phyloP scores from a whole-genome alignment of 2,888 invertebrate genomes.

The Saturnia japonica region DNA sequence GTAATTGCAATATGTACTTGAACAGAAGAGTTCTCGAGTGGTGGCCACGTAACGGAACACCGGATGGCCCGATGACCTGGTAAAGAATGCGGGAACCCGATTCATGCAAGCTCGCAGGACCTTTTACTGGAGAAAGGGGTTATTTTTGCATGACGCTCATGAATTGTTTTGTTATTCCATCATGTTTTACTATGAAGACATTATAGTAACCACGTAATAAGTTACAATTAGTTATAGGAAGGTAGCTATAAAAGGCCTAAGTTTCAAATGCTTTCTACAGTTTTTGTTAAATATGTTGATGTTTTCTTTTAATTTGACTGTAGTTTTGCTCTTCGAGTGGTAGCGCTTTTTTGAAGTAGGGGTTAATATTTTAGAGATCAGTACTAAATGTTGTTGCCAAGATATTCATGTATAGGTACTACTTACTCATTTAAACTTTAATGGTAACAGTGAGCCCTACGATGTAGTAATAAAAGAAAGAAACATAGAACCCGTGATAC shows the following conservation, averaged over 20 bases:
- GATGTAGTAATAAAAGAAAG: constrained; percentile 13
- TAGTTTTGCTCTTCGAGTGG: too few species aligned
- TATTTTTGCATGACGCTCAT: not conserved
- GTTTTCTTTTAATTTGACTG: too few species aligned
- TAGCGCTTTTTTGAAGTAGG: too few species aligned
- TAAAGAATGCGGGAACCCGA: too few species aligned
- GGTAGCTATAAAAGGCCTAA: not conserved
- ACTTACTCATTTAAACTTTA: not conserved
- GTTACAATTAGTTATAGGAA: not conserved
- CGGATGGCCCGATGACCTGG: too few species aligned
- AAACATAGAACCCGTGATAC: constrained; percentile 40
- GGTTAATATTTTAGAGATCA: not conserved
- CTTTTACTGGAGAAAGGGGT: not conserved
- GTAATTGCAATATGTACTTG: not conserved
- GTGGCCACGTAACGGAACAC: too few species aligned
- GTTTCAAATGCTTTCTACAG: not conserved
- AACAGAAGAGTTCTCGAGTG: too few species aligned
- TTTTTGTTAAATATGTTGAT: too few species aligned
- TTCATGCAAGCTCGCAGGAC: too few species aligned
- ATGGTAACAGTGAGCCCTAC: not conserved
- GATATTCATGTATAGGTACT: not conserved
- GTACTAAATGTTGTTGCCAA: not conserved
- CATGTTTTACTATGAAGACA: not conserved
- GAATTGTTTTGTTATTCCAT: not conserved
- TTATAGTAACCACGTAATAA: not conserved